Evolutionary conservation across 1,140 invertebrate genomes (phyloP), one percentile per base, ranked within the genome.

Genomic region (Trichonephila clavipes): DNA sequence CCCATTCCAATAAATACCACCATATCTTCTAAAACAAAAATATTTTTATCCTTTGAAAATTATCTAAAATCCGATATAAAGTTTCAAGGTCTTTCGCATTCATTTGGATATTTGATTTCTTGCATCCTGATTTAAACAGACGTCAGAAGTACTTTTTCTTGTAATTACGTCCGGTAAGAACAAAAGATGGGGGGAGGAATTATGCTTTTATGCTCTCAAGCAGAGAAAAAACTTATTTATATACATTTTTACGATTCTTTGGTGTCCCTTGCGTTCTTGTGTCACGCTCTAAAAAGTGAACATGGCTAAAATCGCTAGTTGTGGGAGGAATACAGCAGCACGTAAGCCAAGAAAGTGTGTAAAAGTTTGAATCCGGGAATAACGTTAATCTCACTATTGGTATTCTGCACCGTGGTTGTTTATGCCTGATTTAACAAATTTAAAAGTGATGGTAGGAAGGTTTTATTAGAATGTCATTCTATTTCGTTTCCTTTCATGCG

Each of bases 161-260:
- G 72, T 81, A 85, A 85, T 61, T 85, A 85, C 83, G 51, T 85
- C 58, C 83, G 83, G 19, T 61, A 85, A 85, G 58, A 24, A 85
- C 58, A 85, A 58, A 85, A 61, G 51, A 85, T 44, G 28, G 40
- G 18, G 28, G 62, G 51, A 51, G 51, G 51, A 51, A 51, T 51
- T 51, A 51, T 10, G 51, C 2, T 51, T 51, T 51, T 51, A 83
- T 12, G 10, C 86, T 44, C 61, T 88, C 61, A 88, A 88, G 40
- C 86, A 88, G 58, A 88, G 62, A 88, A 21, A 40, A 88, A 64
- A 88, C 62, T 88, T 88, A 88, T 88, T 88, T 88, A 66, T 88
- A 88, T 44, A 85, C 83, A 85, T 85, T 85, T 85, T 85, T 21
- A 85, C 83, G 81, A 87, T 87, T 87, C 61, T 51, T 34, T 66